Base-by-base conservation (phyloP, 2,888 invertebrate species). In the Thymelicus sylvestris region DNA sequence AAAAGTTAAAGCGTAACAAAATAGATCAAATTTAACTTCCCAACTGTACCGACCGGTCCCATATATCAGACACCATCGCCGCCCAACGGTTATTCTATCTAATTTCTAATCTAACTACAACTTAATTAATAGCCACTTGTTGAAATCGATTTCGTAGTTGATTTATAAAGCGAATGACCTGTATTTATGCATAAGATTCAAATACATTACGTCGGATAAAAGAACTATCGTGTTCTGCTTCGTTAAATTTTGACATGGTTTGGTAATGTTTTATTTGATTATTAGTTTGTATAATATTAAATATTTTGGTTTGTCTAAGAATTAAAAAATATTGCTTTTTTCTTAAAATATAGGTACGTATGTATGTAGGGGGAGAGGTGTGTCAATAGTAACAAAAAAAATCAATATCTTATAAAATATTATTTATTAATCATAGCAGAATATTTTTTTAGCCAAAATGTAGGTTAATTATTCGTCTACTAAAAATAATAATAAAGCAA, bases 41-140 rank as follows among this genome's bases (percentile, higher is more conserved):
- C 62, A 67, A 71, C 71, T 67, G 71, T 71, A 71, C 63, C 59
- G 39, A 59, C 19, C 50, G 19, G 69, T 60, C 57, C 84, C 85
- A 88, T 90, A 88, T 85, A 89, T 91, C 88, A 89, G 83, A 76
- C 76, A 74, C 76, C 79, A 85, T 84, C 83, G 75, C 86, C 91
- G 91, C 90, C 91, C 91, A 84, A 82, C 86, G 72, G 84, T 83
- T 86, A 84, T 86, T 84, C 83, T 90, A 92, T 93, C 92, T 89
- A 89, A 91, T 92, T 92, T 91, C 90, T 86, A 90, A 92, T 92
- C 92, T 90, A 89, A 91, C 91, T 90, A 93, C 92, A 92, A 88
- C 90, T 92, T 93, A 92, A 93, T 93, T 93, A 93, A 93, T 93
- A 91, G 91, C 86, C 92, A 92, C 92, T 92, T 91, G 93, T 92